Base-by-base conservation (phyloP, 30 jellyfish, hydroid and myxozoan genomes). In the Hydra vulgaris region DNA sequence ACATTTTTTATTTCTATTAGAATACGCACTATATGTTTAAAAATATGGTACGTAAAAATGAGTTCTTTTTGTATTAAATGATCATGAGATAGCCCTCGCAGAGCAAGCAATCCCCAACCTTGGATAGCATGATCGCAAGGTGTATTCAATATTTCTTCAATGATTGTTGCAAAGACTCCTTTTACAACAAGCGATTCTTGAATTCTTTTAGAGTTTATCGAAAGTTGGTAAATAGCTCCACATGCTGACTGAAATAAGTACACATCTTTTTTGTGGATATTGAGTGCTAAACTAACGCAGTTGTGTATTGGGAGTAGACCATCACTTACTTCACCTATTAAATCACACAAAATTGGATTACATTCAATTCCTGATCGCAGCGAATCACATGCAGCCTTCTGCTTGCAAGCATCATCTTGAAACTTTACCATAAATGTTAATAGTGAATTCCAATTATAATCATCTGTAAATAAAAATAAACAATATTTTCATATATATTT, bases 71-170 rank as follows among this genome's bases (percentile, higher is more conserved):
- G 96, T 7, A 73, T 79, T 17, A 69, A 86, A 74, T 92, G 87
- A 56, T 84, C 84, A 18, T 52, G 66, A 17, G 95, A 90, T 81
- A 92, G 76, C 0, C 95, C 98, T 26, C 95, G 84, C 77, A 92
- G 26, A 1, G 96, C 98, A 70, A 85, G 78, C 80, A 78, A 90
- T 7, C 97, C 97, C 94, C 95, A 90, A 26, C 85, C 97, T 85
- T 81, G 94, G 23, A 85, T 74, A 4, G 80, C 95, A 16, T 79
- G 40, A 25, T 82, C 82, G 21, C 75, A 79, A 21, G 66, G 18
- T 18, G 53, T 55, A 20, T 76, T 87, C 56, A 92, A 76, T 95
- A 92, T 85, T 71, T 78, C 83, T 68, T 81, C 76, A 19, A 92
- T 82, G n/a, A 87, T 87, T 21, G 94, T 78, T n/a, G 84, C 85